These are phyloP conservation scores for Drosophila merina DNA, from an alignment of 2,888 invertebrate species.

Conservation along the genomic window DNA sequence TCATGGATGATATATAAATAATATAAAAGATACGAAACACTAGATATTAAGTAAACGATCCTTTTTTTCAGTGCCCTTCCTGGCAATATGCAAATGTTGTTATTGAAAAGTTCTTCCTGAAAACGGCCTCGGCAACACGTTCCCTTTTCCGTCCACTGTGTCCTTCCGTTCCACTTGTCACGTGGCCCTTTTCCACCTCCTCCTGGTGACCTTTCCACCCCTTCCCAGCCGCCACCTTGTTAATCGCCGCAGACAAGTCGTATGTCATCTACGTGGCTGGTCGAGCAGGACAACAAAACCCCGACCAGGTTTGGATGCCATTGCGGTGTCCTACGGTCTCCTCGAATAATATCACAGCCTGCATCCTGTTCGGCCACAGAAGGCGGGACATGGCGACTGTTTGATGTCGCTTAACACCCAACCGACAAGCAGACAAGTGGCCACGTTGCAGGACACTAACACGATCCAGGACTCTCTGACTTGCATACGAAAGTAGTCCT, in stretches of 20 bases:
- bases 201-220: slow-evolving; percentile 9
- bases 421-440: slow-evolving; percentile 38
- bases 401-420: slow-evolving; percentile 42
- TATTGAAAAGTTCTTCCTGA: slow-evolving; percentile 58
- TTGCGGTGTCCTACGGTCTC: slow-evolving; percentile 33
- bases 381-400: slow-evolving; percentile 21
- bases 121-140: slow-evolving; percentile 10
- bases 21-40: neutral
- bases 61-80: slow-evolving; percentile 22
- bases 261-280: slow-evolving; percentile 57
- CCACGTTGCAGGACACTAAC: slow-evolving; percentile 22
- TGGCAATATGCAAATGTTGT: slow-evolving; percentile 68
- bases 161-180: slow-evolving; percentile 25
- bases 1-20: neutral
- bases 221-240: slow-evolving; percentile 28
- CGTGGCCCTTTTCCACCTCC: slow-evolving; percentile 15
- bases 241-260: slow-evolving; percentile 64
- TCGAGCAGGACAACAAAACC: slow-evolving; percentile 37
- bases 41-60: neutral
- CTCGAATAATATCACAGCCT: slow-evolving; percentile 23
- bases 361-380: slow-evolving; percentile 12
- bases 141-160: slow-evolving; percentile 11
- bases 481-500: slow-evolving; percentile 47
- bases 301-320: slow-evolving; percentile 34
- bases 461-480: slow-evolving; percentile 46